Conservation (phyloP, 2,888 invertebrate species). For the Heliconius aoede region DNA sequence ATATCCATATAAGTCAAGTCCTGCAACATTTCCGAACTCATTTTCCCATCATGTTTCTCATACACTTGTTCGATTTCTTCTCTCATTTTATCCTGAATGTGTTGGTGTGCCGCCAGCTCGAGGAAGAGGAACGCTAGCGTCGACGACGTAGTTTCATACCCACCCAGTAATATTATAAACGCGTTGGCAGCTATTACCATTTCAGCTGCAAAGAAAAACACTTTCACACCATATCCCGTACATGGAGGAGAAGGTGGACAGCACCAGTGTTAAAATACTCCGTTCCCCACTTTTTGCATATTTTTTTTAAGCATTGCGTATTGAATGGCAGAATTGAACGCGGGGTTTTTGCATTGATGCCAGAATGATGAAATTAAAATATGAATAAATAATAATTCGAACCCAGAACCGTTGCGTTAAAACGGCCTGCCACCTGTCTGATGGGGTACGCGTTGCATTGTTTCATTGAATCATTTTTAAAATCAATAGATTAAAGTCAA, state of each 20-base stretch:
- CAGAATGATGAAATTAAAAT: too few relatives aligned
- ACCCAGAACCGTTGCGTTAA: too few relatives aligned
- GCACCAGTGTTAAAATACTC: too few relatives aligned
- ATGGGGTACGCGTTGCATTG: not conserved
- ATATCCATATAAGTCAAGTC: conserved; percentile 83
- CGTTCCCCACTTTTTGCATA: too few relatives aligned
- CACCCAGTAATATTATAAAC: conserved; percentile 84
- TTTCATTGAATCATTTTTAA: not conserved
- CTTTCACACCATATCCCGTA: too few relatives aligned
- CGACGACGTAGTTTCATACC: conserved; percentile 85
- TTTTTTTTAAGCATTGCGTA: too few relatives aligned
- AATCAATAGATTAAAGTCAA: too few relatives aligned
- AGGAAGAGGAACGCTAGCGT: conserved; percentile 82
- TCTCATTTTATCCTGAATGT: conserved; percentile 80
- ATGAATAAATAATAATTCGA: too few relatives aligned
- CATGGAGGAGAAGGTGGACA: too few relatives aligned
- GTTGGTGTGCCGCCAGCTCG: conserved; percentile 79
- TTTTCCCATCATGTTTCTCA: conserved; percentile 62
- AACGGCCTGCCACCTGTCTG: too few relatives aligned
- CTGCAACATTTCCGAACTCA: conserved; percentile 80
- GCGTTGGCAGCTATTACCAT: conserved; percentile 84
- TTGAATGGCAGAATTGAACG: too few relatives aligned
- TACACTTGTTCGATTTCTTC: conserved; percentile 73
- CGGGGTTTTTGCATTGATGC: too few relatives aligned
- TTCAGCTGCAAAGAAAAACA: conserved; percentile 65